These are phyloP conservation scores for Scomber colias DNA, from an alignment of 2,113 vertebrate species.

Conservation along the genomic window DNA sequence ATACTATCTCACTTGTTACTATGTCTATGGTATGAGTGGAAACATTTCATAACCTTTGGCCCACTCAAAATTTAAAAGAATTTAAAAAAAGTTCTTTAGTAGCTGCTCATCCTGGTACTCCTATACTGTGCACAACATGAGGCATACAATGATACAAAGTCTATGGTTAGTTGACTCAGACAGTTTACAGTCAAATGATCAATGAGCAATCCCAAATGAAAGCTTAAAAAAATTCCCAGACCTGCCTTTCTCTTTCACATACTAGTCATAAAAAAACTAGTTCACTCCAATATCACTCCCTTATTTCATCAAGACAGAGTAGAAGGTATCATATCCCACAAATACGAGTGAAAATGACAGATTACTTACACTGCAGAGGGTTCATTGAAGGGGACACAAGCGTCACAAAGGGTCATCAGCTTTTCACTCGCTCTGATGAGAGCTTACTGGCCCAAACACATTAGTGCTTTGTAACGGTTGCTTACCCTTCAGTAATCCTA, in stretches of 20 bases:
- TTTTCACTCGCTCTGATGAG: conserved; percentile 35
- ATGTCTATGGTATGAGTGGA: neutral
- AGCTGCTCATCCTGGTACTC: neutral
- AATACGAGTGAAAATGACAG: conserved; percentile 12
- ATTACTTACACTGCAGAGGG: conserved; percentile 12
- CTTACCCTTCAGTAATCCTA: conserved; percentile 43
- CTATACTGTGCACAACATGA: neutral
- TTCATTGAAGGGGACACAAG: conserved; percentile 2
- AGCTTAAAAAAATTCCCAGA: neutral
- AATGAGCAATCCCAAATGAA: conserved; percentile 12
- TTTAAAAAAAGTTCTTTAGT: neutral
- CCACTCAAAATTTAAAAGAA: neutral
- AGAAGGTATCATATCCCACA: neutral
- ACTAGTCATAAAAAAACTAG: neutral
- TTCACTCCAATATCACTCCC: conserved; percentile 4
- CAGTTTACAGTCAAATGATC: neutral
- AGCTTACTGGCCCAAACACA: conserved; percentile 31
- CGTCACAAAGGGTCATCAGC: conserved; percentile 31
- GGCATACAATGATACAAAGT: neutral
- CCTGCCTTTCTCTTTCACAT: neutral
- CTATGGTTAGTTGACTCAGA: neutral
- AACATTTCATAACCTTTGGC: neutral
- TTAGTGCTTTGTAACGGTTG: conserved; percentile 28
- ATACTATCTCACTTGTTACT: neutral
- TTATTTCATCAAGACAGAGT: neutral